Evolutionary conservation across 1,140 invertebrate genomes (phyloP), one percentile per base, ranked within the genome.

Genomic region (Uloborus diversus): DNA sequence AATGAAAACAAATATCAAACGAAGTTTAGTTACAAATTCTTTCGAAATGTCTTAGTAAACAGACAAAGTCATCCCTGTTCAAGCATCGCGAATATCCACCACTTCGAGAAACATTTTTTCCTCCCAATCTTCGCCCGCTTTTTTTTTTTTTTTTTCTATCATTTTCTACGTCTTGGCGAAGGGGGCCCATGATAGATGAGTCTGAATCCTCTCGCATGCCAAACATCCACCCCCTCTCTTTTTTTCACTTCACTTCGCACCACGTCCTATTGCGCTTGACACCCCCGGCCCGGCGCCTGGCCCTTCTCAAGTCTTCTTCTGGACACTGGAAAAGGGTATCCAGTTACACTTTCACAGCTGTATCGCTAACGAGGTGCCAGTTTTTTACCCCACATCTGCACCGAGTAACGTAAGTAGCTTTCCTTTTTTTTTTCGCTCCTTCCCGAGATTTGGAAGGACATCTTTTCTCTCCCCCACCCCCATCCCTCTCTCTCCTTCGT

Each of bases 331-430:
- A n/a, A n/a, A 56, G 47, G 75, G 35, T 66, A 66, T 78, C 75
- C 32, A 17, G 75, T 78, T 66, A 57, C 75, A 76, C 71, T 64
- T 76, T 65, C 35, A 49, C 75, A 78, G 75, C 75, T 78, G 75
- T 59, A 66, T 47, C 42, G 75, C 75, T 78, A 78, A 78, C 75
- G 75, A 78, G 75, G 75, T 75, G 71, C 71, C 75, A 76, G 71
- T 51, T 76, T n/a, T 53, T 73, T 73, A 73, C n/a, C 56, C 47
- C 23, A 33, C 71, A 75, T 75, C 57, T 75, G 71, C 28, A 7
- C 28, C 56, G 28, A 33, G 33, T 35, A 23, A 73, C 56, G 69
- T 73, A 75, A 75, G 71, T 51, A 75, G 71, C 28, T 4, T 47
- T 25, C 37, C n/a, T n/a, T 64, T 75, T 64, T 75, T 75, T 64